Evolutionary conservation across 2,888 invertebrate genomes (phyloP).

Genomic region (Spisula solida): DNA sequence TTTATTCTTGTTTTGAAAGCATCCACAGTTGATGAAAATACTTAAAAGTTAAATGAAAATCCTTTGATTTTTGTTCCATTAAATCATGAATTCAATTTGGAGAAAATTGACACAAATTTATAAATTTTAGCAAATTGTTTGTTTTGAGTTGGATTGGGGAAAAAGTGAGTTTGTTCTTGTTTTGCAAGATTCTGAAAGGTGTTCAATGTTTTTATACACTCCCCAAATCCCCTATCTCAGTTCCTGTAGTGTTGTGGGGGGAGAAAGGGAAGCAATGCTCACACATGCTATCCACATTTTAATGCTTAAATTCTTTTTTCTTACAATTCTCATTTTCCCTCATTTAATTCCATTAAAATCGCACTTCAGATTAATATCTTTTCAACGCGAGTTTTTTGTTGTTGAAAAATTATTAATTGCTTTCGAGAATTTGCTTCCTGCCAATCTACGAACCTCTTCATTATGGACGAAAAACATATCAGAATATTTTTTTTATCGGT

Average conservation of each 20-base stretch:
- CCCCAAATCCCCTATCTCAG: neutral
- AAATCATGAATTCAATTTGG: neutral
- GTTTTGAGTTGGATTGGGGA: neutral
- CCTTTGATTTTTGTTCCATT: too few relatives aligned
- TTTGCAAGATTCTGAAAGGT: neutral
- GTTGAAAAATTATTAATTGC: conserved; percentile 16
- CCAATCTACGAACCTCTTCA: conserved; percentile 14
- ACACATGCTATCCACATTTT: neutral
- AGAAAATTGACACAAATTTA: neutral
- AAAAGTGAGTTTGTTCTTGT: neutral
- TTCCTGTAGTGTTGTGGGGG: neutral
- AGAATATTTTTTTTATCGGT: neutral
- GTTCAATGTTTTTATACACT: neutral
- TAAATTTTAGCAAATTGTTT: neutral
- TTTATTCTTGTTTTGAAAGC: neutral
- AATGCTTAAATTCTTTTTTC: neutral
- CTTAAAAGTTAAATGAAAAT: too few relatives aligned
- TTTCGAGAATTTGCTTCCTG: conserved; percentile 6
- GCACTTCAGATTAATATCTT: neutral
- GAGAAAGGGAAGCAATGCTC: neutral
- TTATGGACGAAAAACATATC: neutral
- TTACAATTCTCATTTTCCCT: neutral
- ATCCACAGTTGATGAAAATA: too few relatives aligned
- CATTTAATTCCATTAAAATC: conserved; percentile 11
- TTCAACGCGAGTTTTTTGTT: neutral